Percentiles rank a stretch among this genome's conserved stretches.
These are phyloP conservation scores for Callospermophilus lateralis DNA, from an alignment of 2,113 vertebrate species.

Conservation along the genomic window DNA sequence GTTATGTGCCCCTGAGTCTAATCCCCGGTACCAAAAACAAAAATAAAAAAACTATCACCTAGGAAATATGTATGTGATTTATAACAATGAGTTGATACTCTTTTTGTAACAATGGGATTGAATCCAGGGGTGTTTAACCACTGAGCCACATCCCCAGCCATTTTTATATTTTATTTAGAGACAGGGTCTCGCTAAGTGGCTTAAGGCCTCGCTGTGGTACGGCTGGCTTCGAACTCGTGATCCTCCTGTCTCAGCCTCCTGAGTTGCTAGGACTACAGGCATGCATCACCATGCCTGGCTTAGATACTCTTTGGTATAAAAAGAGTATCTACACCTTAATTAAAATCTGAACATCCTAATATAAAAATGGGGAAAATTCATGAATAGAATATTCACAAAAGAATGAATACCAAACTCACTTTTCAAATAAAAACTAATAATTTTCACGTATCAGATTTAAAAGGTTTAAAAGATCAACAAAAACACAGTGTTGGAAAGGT, in stretches of 20 bases:
- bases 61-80: neutral
- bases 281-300: too few species aligned
- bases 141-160: too few species aligned
- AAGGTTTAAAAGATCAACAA: slow-evolving; percentile 25
- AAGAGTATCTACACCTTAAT: neutral
- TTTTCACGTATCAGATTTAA: slow-evolving; percentile 38
- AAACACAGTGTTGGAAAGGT: neutral
- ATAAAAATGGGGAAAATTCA: slow-evolving; percentile 40
- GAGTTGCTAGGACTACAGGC: too few species aligned
- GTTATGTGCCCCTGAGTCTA: too few species aligned
- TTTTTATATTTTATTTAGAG: too few species aligned
- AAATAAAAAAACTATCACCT: neutral
- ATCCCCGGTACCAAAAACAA: neutral
- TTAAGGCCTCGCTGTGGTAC: too few species aligned
- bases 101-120: neutral
- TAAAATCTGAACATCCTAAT: neutral
- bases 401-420: neutral
- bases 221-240: too few species aligned
- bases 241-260: too few species aligned
- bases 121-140: too few species aligned
- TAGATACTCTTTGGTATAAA: neutral
- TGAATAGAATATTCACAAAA: slow-evolving; percentile 44
- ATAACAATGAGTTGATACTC: neutral
- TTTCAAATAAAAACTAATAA: slow-evolving; percentile 44
- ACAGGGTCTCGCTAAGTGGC: too few species aligned